phyloP scores from a whole-genome alignment of 2,113 vertebrate species.

The Gavialis gangeticus region DNA sequence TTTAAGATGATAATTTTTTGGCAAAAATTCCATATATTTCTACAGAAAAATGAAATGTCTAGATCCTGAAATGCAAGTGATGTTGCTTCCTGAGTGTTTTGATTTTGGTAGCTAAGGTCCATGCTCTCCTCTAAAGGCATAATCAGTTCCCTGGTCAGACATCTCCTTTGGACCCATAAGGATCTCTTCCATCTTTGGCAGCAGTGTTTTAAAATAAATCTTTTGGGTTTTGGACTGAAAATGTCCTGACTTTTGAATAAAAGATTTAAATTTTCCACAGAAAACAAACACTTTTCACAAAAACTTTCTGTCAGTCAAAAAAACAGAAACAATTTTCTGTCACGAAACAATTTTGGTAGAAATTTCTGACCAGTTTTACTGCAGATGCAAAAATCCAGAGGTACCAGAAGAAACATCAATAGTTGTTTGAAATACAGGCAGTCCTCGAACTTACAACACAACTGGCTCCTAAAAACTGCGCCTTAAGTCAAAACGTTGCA shows the following conservation, averaged over 20 bases:
- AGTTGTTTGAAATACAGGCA: conserved; percentile 16
- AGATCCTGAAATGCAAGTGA: not conserved
- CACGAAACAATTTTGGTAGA: not conserved
- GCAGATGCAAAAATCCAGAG: not conserved
- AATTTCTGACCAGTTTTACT: not conserved
- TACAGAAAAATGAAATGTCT: not conserved
- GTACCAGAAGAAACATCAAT: not conserved
- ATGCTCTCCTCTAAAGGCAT: not conserved
- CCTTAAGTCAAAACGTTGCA: too few species aligned
- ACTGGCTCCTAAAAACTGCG: too few species aligned
- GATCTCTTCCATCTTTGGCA: not conserved
- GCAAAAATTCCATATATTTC: not conserved
- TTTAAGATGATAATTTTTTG: not conserved
- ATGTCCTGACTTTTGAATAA: not conserved
- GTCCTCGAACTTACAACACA: too few species aligned
- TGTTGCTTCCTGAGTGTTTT: not conserved
- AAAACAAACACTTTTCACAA: not conserved
- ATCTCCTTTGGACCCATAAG: not conserved
- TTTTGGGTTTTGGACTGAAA: accelerated
- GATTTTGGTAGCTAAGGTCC: not conserved
- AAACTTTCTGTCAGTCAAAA: conserved; percentile 23
- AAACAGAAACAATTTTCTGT: not conserved
- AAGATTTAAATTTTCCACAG: not conserved
- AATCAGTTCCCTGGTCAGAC: not conserved
- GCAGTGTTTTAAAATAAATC: not conserved